Base-by-base conservation (phyloP, 2,113 vertebrate species). In the Setophaga petechia region DNA sequence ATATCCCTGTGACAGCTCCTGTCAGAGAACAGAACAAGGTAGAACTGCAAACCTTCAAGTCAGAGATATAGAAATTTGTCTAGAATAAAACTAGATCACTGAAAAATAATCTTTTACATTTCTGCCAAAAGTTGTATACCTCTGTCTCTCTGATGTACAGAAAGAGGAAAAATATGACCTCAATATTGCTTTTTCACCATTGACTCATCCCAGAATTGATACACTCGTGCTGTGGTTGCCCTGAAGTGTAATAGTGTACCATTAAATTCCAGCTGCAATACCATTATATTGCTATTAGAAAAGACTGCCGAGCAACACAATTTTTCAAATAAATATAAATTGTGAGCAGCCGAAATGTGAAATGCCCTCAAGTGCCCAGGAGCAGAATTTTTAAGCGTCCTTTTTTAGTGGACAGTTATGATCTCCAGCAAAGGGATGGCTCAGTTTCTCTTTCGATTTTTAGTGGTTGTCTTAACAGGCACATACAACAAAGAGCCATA, bases 311-410 rank as follows among this genome's bases (percentile, higher is more conserved):
- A 94, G 76, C 59, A 95, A 92, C 73, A 93, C 87, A 52, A 62
- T 96, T 96, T 95, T 96, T 97, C 95, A 97, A 95, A 95, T 96
- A 97, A 97, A 95, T 97, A 97, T 96, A 97, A 96, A 97, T 91
- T 97, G 87, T 94, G 95, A 95, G 77, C 83, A 74, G 81, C 84
- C 90, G 72, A 95, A 96, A 91, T 91, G 76, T 91, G 89, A 97
- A 95, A 94, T 92, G 67, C 87, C 83, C 82, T 94, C 69, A 94
- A 95, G 78, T 96, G 88, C 72, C 93, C 92, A 95, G 59, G 39
- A 92, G 79, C 41, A 86, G 62, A 81, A 91, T 92, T 95, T 94
- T 93, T 90, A 94, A 91, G 66, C 47, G 57, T 92, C 86, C 90
- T 65, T 95, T 93, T 91, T 61, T 82, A 93, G 59, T 68, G 85